These are phyloP conservation scores for Labia minor DNA, from an alignment of 2,888 invertebrate species.

Conservation along the genomic window DNA sequence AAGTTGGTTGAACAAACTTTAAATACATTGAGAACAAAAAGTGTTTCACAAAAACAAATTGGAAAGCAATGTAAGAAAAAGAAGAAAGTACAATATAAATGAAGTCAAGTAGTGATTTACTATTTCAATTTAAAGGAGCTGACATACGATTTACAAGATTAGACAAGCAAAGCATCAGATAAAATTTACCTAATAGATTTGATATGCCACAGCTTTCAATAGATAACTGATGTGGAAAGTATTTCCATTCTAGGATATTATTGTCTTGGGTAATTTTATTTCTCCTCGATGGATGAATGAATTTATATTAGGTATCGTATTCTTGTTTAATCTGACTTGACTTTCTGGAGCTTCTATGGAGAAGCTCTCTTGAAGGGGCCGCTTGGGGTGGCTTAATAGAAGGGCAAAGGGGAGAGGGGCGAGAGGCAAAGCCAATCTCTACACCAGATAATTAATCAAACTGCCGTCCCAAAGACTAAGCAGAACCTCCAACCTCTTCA, in stretches of 20 bases:
- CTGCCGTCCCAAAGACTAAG: not conserved
- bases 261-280: not conserved
- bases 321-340: slow-evolving; percentile 2
- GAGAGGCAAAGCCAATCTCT: not conserved
- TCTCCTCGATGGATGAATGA: not conserved
- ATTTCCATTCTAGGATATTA: not conserved
- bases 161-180: too few species aligned
- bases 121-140: too few species aligned
- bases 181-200: too few species aligned
- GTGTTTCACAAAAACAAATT: too few species aligned
- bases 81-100: too few species aligned
- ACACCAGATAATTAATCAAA: slow-evolving; percentile 13
- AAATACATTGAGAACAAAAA: too few species aligned
- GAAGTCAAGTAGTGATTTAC: too few species aligned
- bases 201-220: too few species aligned
- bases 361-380: not conserved
- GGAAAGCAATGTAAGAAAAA: too few species aligned
- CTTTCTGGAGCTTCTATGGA: not conserved
- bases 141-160: too few species aligned
- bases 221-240: not conserved
- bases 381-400: not conserved
- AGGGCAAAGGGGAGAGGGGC: not conserved
- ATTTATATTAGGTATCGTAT: slow-evolving; percentile 9
- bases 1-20: too few species aligned
- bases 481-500: too few species aligned